Base-by-base conservation (phyloP, 1,140 invertebrate genomes). In the Scaptomyza montana region DNA sequence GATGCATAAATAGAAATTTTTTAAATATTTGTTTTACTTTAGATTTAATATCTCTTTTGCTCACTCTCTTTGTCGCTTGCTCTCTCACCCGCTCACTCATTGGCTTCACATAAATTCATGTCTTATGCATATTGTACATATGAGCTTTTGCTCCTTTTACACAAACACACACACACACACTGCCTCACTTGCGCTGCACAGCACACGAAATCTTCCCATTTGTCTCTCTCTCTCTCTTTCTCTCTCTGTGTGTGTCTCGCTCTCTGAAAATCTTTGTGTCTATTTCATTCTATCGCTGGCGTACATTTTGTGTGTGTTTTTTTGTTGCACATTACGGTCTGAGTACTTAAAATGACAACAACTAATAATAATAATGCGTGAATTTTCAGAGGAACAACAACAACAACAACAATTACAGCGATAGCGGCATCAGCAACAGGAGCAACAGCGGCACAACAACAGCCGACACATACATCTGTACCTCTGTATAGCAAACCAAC, bases 331-430 rank as follows among this genome's bases (percentile, higher is more conserved):
- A 71, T 49, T 41, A 49, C 54, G 47, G 60, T 47, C 43, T 66
- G 7, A 2, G 8, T 19, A n/a, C 16, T 41, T 1, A 47, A 36
- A 43, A 25, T 33, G 13, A 3, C 30, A 59, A 56, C 46, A 30
- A 45, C 25, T 28, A 47, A 64, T 55, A 60, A 59, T 16, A 53
- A 41, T 13, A 5, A 12, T 21, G 5, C 28, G 12, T 57, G 69
- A 66, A 46, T 85, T 64, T 64, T 36, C 78, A 80, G 78, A 74
- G 39, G 51, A 59, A 67, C 61, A 45, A 39, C 68, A 45, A 30
- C 61, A 47, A 45, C 41, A 62, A 12, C 33, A 53, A 13, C 57
- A 46, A 41, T 16, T 16, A 25, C 21, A 25, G 21, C 21, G 21
- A 36, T 47, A 45, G 57, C 6, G 30, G 28, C 21, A 60, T 28